A percentile compares a stretch with the other conserved stretches of the same genome.
Conservation (phyloP, 2,888 invertebrate species). For the Papilio protenor region DNA sequence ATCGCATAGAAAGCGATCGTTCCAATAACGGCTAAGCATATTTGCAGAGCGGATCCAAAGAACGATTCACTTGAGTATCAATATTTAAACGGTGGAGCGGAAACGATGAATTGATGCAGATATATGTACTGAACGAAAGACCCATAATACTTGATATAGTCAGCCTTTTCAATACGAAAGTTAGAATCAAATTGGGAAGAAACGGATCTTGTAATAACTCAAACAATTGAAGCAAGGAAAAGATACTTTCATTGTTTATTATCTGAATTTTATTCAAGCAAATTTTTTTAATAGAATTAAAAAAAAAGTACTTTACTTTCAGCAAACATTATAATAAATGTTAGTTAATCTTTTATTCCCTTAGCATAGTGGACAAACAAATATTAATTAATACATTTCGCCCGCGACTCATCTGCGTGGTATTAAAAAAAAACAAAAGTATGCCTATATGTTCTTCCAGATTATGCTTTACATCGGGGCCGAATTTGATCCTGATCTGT, state of each 20-base stretch:
- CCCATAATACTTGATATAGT: not conserved
- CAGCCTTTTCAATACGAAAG: not conserved
- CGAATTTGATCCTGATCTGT: too few species aligned
- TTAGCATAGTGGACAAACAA: too few species aligned
- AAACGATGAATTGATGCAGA: slow-evolving; percentile 38
- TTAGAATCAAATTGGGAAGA: not conserved
- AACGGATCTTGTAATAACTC: not conserved
- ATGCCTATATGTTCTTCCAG: too few species aligned
- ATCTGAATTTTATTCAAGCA: not conserved
- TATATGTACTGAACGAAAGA: slow-evolving; percentile 5
- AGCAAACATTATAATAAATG: too few species aligned
- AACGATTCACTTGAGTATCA: slow-evolving; percentile 41
- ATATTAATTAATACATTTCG: not conserved
- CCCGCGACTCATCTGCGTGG: too few species aligned
- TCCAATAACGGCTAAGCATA: slow-evolving; percentile 41
- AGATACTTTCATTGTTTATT: not conserved
- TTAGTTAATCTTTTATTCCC: too few species aligned
- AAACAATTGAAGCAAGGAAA: not conserved
- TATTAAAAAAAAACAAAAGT: too few species aligned
- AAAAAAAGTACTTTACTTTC: not conserved
- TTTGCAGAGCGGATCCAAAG: slow-evolving; percentile 35
- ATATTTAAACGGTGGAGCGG: slow-evolving; percentile 40
- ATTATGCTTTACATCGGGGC: too few species aligned
- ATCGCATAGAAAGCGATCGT: slow-evolving; percentile 34
- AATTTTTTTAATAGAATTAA: not conserved